Percentiles rank a stretch among this genome's conserved stretches.
These are phyloP conservation scores for Plectus sambesii DNA, from an alignment of 1,140 invertebrate species.

Conservation along the genomic window DNA sequence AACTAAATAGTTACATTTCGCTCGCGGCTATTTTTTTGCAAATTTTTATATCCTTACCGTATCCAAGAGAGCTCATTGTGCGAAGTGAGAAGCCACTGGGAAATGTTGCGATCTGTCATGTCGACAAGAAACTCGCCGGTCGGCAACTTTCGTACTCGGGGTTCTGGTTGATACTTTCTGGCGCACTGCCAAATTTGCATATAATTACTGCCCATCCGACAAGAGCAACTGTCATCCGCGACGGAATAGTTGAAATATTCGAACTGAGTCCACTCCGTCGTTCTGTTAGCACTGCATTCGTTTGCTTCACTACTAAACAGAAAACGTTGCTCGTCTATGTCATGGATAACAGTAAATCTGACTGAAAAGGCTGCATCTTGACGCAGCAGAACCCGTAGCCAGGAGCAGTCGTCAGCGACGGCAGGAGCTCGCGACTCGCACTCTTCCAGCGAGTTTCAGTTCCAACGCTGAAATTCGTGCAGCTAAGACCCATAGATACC, in stretches of 20 bases:
- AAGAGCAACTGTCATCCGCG: constrained; percentile 47
- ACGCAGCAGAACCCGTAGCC: constrained; percentile 49
- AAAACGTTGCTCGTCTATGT: too few species aligned
- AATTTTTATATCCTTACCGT: too few species aligned
- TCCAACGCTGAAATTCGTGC: too few species aligned
- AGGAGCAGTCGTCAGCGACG: constrained; percentile 45
- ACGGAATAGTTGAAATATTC: constrained; percentile 23
- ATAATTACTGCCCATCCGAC: constrained; percentile 40
- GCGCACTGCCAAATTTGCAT: constrained; percentile 48
- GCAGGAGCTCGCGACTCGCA: constrained; percentile 32
- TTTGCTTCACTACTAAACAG: constrained; percentile 23
- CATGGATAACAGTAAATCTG: too few species aligned
- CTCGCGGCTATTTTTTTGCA: constrained; percentile 12
- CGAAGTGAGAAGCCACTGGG: too few species aligned
- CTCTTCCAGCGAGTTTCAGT: constrained; percentile 47
- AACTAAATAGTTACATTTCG: constrained; percentile 7
- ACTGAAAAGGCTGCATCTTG: constrained; percentile 20
- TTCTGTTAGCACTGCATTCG: constrained; percentile 21
- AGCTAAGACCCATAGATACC: too few species aligned
- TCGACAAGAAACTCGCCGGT: constrained; percentile 52
- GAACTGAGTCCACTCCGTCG: constrained; percentile 19
- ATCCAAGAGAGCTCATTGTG: too few species aligned
- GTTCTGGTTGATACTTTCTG: constrained; percentile 45
- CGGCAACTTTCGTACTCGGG: constrained; percentile 39
- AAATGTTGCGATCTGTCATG: constrained; percentile 51